A percentile compares a stretch with the other conserved stretches of the same genome.
Conservation (phyloP, 2,113 vertebrate genomes). For the Ochotona princeps region DNA sequence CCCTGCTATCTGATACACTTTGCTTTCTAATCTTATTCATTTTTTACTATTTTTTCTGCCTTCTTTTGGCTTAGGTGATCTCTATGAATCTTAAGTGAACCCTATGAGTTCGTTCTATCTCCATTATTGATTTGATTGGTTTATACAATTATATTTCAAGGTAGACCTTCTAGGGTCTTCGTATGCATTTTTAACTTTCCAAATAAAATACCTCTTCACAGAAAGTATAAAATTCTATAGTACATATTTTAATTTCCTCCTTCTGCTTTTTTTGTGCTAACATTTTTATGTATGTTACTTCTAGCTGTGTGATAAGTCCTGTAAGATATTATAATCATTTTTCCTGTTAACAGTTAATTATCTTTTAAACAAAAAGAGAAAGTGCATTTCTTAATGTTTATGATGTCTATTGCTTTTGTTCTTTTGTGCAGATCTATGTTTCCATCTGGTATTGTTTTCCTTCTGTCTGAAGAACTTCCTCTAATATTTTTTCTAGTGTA, state of each 20-base stretch:
- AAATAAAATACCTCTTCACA: background rate
- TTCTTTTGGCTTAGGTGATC: background rate
- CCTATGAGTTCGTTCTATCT: background rate
- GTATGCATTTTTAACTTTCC: background rate
- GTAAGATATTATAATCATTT: background rate
- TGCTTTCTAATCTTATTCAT: background rate
- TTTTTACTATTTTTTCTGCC: background rate
- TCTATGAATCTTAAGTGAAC: background rate
- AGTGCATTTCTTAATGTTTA: background rate
- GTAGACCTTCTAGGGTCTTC: background rate
- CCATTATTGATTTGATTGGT: background rate
- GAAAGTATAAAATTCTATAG: background rate
- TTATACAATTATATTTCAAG: background rate
- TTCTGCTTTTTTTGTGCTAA: background rate
- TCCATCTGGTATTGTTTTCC: slow-evolving; percentile 60
- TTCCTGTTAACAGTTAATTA: background rate
- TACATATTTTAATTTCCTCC: background rate
- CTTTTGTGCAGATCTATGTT: slow-evolving; percentile 15
- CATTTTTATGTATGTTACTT: background rate
- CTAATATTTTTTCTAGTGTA: slow-evolving; percentile 37
- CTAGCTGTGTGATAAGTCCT: background rate
- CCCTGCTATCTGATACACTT: background rate
- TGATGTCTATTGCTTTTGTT: background rate
- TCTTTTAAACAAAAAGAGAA: background rate
- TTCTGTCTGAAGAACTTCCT: slow-evolving; percentile 62